A percentile compares a stretch with the other conserved stretches of the same genome.
phyloP scores from a whole-genome alignment of 2,888 invertebrate genomes.

The Brachypalpus laphriformis region DNA sequence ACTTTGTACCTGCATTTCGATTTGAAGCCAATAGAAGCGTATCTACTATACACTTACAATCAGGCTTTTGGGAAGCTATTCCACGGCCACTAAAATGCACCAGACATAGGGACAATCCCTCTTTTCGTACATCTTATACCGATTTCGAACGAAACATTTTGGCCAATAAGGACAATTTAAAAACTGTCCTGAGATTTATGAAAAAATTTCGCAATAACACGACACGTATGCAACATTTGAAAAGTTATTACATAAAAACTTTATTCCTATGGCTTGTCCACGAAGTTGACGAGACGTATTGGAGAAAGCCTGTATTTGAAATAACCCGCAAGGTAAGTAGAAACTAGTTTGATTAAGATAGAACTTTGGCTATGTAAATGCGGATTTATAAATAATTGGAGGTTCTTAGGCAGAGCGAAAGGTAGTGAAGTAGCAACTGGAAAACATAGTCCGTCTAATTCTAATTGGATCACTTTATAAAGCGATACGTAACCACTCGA shows the following conservation, averaged over 20 bases:
- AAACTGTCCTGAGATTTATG: not conserved
- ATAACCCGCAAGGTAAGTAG: too few relatives aligned
- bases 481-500: too few relatives aligned
- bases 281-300: too few relatives aligned
- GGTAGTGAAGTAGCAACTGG: too few relatives aligned
- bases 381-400: too few relatives aligned
- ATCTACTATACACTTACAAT: too few relatives aligned
- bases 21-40: slow-evolving; percentile 11
- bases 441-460: too few relatives aligned
- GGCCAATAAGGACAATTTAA: not conserved
- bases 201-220: slow-evolving; percentile 21
- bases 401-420: too few relatives aligned
- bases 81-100: slow-evolving; percentile 26
- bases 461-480: too few relatives aligned
- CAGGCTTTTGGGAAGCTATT: slow-evolving; percentile 48
- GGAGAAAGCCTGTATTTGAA: too few relatives aligned
- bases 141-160: not conserved
- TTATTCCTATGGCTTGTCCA: slow-evolving; percentile 1
- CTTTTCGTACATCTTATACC: not conserved
- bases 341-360: too few relatives aligned
- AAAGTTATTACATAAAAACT: slow-evolving; percentile 22
- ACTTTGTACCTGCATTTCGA: slow-evolving; percentile 44
- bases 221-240: not conserved
- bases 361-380: too few relatives aligned
- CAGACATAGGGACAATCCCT: not conserved